Evolutionary conservation across 2,888 invertebrate genomes (phyloP).

Genomic region (Kuschelorhynchus macadamiae): DNA sequence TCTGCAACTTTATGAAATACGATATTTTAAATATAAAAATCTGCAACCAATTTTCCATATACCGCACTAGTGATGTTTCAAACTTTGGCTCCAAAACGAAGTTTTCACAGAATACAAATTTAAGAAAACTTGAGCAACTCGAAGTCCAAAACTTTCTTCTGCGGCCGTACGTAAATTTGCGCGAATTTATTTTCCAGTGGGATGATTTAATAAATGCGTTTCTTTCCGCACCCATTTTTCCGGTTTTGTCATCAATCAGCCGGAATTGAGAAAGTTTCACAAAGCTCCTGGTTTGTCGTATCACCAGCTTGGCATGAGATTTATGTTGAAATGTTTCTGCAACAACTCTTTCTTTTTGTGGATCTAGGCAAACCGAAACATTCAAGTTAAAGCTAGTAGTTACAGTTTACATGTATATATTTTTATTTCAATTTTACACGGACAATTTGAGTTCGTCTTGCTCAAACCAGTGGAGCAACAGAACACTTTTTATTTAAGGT

Average conservation of each 20-base stretch:
- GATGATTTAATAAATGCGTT: constrained; percentile 46
- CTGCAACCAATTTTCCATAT: no score
- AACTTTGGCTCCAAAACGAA: neutral
- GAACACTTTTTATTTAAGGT: no score
- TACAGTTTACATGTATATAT: no score
- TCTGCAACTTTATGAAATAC: no score
- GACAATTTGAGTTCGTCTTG: no score
- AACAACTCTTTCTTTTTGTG: constrained; percentile 12
- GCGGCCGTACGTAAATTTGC: constrained; percentile 17
- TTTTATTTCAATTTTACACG: no score
- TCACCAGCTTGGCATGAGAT: constrained; percentile 36
- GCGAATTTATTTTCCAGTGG: constrained; percentile 35
- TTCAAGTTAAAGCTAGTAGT: no score
- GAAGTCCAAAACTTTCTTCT: constrained; percentile 13
- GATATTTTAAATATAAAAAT: no score
- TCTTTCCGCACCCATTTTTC: constrained; percentile 35
- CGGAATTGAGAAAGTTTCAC: constrained; percentile 46
- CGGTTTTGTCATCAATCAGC: constrained; percentile 43
- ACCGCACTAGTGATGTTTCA: no score
- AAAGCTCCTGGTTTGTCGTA: constrained; percentile 40
- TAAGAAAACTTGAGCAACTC: neutral
- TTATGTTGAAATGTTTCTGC: constrained; percentile 31
- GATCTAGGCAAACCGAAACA: no score
- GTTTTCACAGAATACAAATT: constrained; percentile 5
- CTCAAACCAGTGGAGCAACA: no score